Evolutionary conservation across 1,140 invertebrate genomes (phyloP), one percentile per base, ranked within the genome.

Genomic region (Monochamus saltuarius): DNA sequence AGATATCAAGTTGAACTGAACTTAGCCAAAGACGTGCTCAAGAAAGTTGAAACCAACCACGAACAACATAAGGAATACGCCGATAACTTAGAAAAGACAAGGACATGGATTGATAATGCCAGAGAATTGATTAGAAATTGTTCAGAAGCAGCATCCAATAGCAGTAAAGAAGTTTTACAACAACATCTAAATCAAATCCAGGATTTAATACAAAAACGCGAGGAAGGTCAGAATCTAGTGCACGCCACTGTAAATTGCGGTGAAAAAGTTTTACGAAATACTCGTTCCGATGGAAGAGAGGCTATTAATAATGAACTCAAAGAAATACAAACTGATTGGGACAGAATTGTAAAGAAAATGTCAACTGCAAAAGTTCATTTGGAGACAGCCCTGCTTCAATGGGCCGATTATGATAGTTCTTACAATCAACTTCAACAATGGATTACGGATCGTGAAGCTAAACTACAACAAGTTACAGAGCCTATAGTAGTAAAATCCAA

Each of bases 321-420:
- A 77, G 90, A 94, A 68, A 80, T 97, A 38, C 95, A 97, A 79
- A 89, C 85, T 50, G 93, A 95, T 67, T 97, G 95, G 92, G 95
- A 97, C 74, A 81, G 90, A 50, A 78, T 97, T 11, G 89, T 94
- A 0, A 92, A 91, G 75, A 95, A 95, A 75, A 90, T 97, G 79
- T 92, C 91, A 4, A 95, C 91, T 10, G 89, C 90, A 0, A 96
- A 96, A 80, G 93, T 97, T 14, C 88, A 94, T 67, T 75, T 97
- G 14, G 95, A 98, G 77, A 95, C 94, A 0, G 90, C 88, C 72
- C 80, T 98, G 7, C 77, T 97, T 1, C 92, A 95, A 83, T 96
- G 93, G 93, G 91, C 92, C n/a, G 94, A 96, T 75, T 96, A 95
- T 73, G 94, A 90, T 72, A 92, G 91, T 16, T 93, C 91, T 13